Conservation (phyloP, 2,888 invertebrate species). For the Eudasyphora cyanicolor region DNA sequence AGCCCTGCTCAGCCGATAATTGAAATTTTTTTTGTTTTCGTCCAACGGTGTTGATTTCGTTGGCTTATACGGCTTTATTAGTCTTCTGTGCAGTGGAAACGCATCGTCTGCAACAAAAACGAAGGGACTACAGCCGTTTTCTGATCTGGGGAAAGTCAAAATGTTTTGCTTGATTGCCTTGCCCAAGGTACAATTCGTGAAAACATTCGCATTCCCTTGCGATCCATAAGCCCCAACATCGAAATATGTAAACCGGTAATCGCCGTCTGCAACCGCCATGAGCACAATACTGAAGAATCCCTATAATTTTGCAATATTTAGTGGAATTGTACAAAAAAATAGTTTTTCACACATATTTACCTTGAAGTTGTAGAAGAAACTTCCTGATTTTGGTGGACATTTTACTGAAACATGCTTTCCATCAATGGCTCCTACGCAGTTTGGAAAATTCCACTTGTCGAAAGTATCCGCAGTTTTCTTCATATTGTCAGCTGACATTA, state of each 20-base stretch:
- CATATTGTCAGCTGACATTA: no score
- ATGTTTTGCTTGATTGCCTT: conserved; percentile 22
- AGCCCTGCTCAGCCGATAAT: conserved; percentile 14
- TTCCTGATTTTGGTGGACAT: conserved; percentile 37
- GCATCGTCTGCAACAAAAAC: conserved; percentile 36
- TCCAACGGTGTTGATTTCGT: no score
- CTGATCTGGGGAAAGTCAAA: not conserved
- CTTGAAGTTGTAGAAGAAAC: conserved; percentile 48
- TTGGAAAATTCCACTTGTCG: conserved; percentile 33
- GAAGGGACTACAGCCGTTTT: not conserved
- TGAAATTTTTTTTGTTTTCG: conserved; percentile 1
- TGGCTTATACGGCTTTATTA: no score
- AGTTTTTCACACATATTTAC: not conserved
- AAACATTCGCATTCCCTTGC: conserved; percentile 25
- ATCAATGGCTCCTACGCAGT: conserved; percentile 40
- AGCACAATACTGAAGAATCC: conserved; percentile 35
- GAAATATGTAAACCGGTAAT: conserved; percentile 25
- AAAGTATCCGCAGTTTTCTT: no score
- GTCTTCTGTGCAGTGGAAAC: not conserved
- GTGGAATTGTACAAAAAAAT: no score
- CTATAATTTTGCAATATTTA: not conserved
- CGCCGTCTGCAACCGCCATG: conserved; percentile 22
- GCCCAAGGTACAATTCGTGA: conserved; percentile 11
- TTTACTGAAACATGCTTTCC: conserved; percentile 47
- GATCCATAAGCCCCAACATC: conserved; percentile 26